Evolutionary conservation across 2,797 vertebrate genomes (phyloP).

Genomic region (Merluccius polli): DNA sequence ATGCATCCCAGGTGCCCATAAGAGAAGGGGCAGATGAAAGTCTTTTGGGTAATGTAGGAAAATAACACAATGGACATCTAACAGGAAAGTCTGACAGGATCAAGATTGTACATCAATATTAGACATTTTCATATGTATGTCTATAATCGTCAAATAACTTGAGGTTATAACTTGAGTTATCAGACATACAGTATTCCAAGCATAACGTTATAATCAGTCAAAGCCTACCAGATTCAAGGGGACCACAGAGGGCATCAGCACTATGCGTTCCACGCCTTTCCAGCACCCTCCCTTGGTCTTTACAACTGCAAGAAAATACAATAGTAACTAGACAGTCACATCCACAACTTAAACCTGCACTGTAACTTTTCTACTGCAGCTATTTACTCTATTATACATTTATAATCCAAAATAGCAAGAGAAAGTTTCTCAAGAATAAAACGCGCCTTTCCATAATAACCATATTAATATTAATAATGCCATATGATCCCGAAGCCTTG

Average conservation of each 20-base stretch:
- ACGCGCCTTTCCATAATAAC: no score
- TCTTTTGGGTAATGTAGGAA: not conserved
- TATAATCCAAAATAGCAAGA: not conserved
- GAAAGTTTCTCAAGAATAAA: not conserved
- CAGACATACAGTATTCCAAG: not conserved
- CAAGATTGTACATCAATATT: not conserved
- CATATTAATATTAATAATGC: no score
- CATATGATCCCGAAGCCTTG: not conserved
- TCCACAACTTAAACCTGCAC: not conserved
- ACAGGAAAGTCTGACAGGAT: not conserved
- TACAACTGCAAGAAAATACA: slow-evolving; percentile 51
- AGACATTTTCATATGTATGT: not conserved
- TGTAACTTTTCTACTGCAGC: not conserved
- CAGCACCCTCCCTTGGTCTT: slow-evolving; percentile 19
- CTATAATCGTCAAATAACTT: not conserved
- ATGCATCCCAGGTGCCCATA: not conserved
- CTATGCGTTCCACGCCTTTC: slow-evolving; percentile 18
- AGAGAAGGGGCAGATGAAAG: not conserved
- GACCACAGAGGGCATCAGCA: slow-evolving; percentile 44
- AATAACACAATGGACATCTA: not conserved
- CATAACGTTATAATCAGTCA: not conserved
- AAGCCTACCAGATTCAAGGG: slow-evolving; percentile 35
- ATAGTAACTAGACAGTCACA: no score
- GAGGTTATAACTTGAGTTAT: not conserved
- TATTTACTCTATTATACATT: not conserved